Conservation (phyloP, 2,888 invertebrate species). For the Chromoteleia sp. region DNA sequence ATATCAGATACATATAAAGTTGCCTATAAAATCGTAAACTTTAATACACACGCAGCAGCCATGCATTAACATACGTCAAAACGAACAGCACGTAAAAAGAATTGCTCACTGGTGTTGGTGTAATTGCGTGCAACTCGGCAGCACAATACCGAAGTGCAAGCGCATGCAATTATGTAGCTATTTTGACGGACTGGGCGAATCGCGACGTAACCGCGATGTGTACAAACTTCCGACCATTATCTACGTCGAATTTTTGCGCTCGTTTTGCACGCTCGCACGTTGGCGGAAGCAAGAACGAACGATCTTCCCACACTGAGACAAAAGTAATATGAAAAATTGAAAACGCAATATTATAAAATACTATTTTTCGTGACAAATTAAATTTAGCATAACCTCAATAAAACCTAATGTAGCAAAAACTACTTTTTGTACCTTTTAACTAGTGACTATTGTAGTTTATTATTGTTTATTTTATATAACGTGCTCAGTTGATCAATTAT, state of each 20-base stretch:
- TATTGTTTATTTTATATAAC: too few species aligned
- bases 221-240: constrained; percentile 43
- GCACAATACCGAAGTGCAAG: constrained; percentile 51
- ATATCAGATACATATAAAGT: too few species aligned
- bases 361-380: too few species aligned
- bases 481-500: too few species aligned
- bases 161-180: constrained; percentile 50
- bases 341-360: too few species aligned
- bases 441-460: too few species aligned
- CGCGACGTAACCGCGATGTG: constrained; percentile 39
- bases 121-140: constrained; percentile 23
- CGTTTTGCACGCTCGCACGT: not conserved
- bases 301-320: too few species aligned
- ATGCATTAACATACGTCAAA: not conserved
- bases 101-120: constrained; percentile 17
- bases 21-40: too few species aligned
- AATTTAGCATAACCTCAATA: too few species aligned
- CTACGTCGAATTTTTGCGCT: constrained; percentile 32
- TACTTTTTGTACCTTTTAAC: too few species aligned
- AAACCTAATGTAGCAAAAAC: too few species aligned
- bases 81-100: constrained; percentile 11
- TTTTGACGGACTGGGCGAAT: constrained; percentile 45
- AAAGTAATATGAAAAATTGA: too few species aligned
- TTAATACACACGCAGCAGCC: not conserved
- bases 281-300: not conserved